Evolutionary conservation across 2,113 vertebrate species (phyloP).

Genomic region (Hippotragus niger): DNA sequence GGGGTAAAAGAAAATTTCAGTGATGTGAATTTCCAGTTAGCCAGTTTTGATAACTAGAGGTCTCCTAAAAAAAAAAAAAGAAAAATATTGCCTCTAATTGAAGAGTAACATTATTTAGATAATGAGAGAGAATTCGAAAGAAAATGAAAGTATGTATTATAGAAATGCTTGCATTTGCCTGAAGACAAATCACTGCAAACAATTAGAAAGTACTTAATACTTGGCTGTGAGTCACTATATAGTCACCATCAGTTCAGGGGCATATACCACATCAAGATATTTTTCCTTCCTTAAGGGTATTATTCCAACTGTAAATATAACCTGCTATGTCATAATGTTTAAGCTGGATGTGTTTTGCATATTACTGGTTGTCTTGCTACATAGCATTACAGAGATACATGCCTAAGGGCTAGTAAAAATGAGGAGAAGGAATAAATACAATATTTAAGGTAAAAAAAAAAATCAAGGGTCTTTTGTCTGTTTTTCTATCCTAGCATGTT

Average conservation of each 20-base stretch:
- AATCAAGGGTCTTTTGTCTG: not conserved
- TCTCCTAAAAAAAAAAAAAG: slow-evolving; percentile 24
- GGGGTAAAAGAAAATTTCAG: slow-evolving; percentile 44
- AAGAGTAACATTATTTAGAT: slow-evolving; percentile 46
- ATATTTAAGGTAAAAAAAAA: slow-evolving; percentile 12
- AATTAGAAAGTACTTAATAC: slow-evolving; percentile 53
- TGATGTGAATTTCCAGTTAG: slow-evolving; percentile 28
- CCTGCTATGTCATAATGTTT: not conserved
- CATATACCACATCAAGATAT: not conserved
- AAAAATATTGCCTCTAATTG: not conserved
- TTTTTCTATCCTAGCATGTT: not conserved
- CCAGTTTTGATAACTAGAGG: slow-evolving; percentile 28
- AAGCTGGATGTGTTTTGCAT: not conserved
- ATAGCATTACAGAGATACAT: not conserved
- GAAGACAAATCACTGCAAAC: slow-evolving; percentile 54
- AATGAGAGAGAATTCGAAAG: slow-evolving; percentile 54
- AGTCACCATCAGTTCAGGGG: not conserved
- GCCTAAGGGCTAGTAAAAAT: not conserved
- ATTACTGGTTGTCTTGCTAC: not conserved
- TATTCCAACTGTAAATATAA: slow-evolving; percentile 30
- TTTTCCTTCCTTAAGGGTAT: not conserved
- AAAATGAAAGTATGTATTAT: slow-evolving; percentile 46
- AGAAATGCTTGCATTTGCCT: slow-evolving; percentile 53
- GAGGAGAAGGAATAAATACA: not conserved
- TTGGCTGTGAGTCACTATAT: not conserved